Evolutionary conservation across 1,140 invertebrate genomes (phyloP), one percentile per base, ranked within the genome.

Genomic region (Orius laevigatus): DNA sequence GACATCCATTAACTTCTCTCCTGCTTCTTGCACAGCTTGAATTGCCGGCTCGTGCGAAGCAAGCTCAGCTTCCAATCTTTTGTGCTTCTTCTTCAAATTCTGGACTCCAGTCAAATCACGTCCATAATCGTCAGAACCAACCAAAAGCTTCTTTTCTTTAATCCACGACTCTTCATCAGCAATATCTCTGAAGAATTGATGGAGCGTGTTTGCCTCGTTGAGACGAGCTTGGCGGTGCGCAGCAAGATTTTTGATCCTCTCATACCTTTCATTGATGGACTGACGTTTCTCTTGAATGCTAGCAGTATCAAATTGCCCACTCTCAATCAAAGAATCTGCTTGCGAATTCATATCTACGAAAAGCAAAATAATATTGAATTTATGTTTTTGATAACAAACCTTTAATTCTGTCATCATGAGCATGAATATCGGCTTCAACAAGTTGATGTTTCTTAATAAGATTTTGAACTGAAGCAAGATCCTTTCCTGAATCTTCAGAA

Each of bases 141-240:
- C 92, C 5, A 99, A 68, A 10, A 98, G 68, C 64, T 98, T 98
- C 74, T 98, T 98, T 61, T 99, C 95, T 63, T 97, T 97, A 61
- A 98, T 98, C 95, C 95, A 98, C n/a, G 89, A 93, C 65, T 98
- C 95, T 66, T 98, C 95, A 65, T 99, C 95, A 54, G 95, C 94
- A 62, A 99, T 97, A 63, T 98, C 95, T 41, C 95, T 72, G 75
- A 98, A 93, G 79, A 99, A 98, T 68, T 98, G 94, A 67, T 98
- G 94, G 56, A 98, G 73, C 6, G 92, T 98, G 60, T 96, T 90
- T 2, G 94, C 93, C 65, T 99, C 94, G 63, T 83, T 80, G 12
- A 99, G 71, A 25, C 91, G 71, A 1, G 84, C 81, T 59, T 94
- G 75, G 35, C 94, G 73, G 60, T 96, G 85, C 34, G 84, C 83